Evolutionary conservation across 2,113 vertebrate species (phyloP).

Genomic region (Isichthys henryi): DNA sequence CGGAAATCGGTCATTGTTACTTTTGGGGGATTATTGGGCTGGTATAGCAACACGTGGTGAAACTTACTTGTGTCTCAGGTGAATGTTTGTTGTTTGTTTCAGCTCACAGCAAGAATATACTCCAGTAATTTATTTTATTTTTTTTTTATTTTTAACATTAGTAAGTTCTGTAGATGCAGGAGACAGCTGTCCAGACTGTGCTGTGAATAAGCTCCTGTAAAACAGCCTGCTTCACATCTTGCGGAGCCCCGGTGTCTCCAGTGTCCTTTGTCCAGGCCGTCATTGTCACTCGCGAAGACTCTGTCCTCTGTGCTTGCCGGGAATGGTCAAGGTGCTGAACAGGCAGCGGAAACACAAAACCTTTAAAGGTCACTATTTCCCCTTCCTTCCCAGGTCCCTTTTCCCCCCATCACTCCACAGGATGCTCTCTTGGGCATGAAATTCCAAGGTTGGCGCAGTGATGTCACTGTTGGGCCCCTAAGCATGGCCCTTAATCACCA

Average conservation of each 20-base stretch:
- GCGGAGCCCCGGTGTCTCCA: neutral
- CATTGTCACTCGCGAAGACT: neutral
- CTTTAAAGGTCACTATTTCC: neutral
- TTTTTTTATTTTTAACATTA: too few species aligned
- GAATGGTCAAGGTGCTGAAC: neutral
- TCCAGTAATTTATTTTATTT: too few species aligned
- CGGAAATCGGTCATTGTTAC: neutral
- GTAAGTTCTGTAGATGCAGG: neutral
- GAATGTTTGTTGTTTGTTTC: neutral
- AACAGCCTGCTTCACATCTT: neutral
- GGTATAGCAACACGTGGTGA: neutral
- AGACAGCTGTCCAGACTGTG: neutral
- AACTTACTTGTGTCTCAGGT: neutral
- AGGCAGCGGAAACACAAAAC: neutral
- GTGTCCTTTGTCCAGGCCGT: neutral
- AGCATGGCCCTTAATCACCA: neutral
- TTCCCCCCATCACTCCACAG: neutral
- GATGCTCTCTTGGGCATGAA: neutral
- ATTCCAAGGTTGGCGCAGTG: neutral
- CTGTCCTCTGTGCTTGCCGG: neutral
- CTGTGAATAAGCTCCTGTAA: neutral
- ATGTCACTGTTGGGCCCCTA: neutral
- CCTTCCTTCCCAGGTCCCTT: neutral
- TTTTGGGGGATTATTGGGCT: neutral
- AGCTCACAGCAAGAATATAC: too few species aligned